These are phyloP conservation scores for Leptopterna dolabrata DNA, from an alignment of 2,888 invertebrate species.

Conservation along the genomic window DNA sequence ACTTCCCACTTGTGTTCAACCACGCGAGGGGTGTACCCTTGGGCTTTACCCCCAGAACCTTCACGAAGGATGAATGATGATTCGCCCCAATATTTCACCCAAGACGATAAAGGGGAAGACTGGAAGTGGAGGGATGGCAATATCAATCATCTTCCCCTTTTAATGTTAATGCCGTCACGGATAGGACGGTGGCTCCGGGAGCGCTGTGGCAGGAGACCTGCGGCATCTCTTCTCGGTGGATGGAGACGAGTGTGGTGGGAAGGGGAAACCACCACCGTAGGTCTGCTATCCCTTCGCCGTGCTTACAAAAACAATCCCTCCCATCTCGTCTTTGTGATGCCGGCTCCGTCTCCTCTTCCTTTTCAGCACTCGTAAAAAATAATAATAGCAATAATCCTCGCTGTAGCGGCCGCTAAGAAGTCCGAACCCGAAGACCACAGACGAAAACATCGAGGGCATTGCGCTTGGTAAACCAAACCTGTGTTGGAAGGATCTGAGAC, in stretches of 20 bases:
- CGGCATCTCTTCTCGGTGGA: not conserved
- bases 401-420: not conserved
- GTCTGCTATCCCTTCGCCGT: constrained; percentile 11
- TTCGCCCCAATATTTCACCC: constrained; percentile 43
- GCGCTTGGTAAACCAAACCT: no score
- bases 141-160: constrained; percentile 53
- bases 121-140: not conserved
- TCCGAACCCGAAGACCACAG: not conserved
- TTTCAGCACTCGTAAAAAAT: constrained; percentile 10
- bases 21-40: not conserved
- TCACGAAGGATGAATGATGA: constrained; percentile 44
- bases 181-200: not conserved
- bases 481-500: no score
- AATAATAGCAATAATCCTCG: constrained; percentile 29
- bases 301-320: constrained; percentile 41
- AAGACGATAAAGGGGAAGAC: constrained; percentile 24
- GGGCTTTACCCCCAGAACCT: not conserved
- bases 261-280: not conserved
- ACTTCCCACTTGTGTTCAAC: constrained; percentile 27
- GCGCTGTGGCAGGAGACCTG: not conserved
- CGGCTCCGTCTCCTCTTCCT: not conserved
- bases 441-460: no score
- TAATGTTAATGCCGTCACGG: constrained; percentile 51
- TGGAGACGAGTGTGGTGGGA: not conserved
- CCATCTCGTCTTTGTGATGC: not conserved